Evolutionary conservation across 2,797 vertebrate species (phyloP).

Genomic region (Muraenolepis orangiensis): DNA sequence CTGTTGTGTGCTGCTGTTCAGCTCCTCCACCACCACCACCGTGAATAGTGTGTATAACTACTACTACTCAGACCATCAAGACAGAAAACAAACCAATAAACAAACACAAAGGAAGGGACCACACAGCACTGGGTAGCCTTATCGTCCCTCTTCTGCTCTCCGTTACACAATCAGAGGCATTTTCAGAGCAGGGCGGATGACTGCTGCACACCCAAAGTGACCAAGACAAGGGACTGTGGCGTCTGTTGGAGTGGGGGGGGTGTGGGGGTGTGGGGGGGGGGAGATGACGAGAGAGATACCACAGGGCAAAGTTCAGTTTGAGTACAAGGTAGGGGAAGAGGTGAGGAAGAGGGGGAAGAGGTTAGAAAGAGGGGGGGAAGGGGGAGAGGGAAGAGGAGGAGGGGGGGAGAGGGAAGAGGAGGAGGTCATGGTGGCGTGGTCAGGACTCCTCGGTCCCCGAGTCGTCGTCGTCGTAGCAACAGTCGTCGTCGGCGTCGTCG

Average conservation of each 20-base stretch:
- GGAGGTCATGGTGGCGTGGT: constrained; percentile 52
- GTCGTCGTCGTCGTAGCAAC: constrained; percentile 86
- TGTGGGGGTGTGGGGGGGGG: no score
- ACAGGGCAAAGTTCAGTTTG: not conserved
- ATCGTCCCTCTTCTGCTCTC: constrained; percentile 25
- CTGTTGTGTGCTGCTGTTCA: no score
- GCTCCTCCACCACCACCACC: not conserved
- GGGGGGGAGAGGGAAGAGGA: not conserved
- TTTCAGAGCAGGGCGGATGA: constrained; percentile 24
- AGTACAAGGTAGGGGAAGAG: not conserved
- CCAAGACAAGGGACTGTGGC: constrained; percentile 23
- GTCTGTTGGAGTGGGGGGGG: constrained; percentile 3
- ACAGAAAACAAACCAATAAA: constrained; percentile 1
- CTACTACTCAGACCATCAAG: constrained; percentile 29
- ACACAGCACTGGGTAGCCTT: constrained; percentile 37
- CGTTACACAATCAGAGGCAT: constrained; percentile 42
- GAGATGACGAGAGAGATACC: not conserved
- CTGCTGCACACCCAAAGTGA: constrained; percentile 46
- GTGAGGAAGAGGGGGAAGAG: not conserved
- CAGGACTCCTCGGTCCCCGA: constrained; percentile 93
- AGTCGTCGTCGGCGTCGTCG: constrained; percentile 78
- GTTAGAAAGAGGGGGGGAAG: not conserved
- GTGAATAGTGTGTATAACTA: constrained; percentile 27
- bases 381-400: not conserved
- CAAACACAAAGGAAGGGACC: constrained; percentile 33